Evolutionary conservation across 2,113 vertebrate genomes (phyloP), one percentile per base, ranked within the genome.

Genomic region (Myiagra hebetior): DNA sequence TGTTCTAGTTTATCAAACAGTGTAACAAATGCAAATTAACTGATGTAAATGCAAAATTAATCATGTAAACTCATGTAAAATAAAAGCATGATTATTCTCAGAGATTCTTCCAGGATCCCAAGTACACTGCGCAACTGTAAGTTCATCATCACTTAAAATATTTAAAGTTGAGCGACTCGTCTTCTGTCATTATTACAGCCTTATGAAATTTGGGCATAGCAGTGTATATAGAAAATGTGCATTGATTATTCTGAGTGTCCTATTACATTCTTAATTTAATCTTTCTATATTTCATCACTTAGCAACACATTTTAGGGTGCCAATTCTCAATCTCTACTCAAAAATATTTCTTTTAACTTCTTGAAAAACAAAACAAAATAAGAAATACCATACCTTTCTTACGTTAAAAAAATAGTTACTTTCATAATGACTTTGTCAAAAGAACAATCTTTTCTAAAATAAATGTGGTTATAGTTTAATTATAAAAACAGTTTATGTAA

Each of bases 401-500:
- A 42, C 3, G 23, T 41, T 41, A 65, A 74, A 65, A 50, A 77
- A 28, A 15, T 13, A 60, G 33, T 42, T 75, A 28, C 17, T 85
- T 80, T 68, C 47, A 33, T 74, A 55, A 62, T 30, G 26, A 85
- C 18, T 50, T 65, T 19, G 49, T 60, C n/a, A n/a, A n/a, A n/a
- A n/a, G n/a, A n/a, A n/a, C n/a, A n/a, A n/a, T 16, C 30, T 50
- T 53, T 79, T 79, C 50, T 55, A 84, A 95, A 95, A 57, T 76
- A 82, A 89, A 81, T 59, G 46, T 49, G 23, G 39, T 41, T 79
- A 27, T 10, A 85, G 31, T 90, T 86, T 37, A 91, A 78, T 91
- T 87, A 92, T 74, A 92, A 84, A 95, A 89, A 39, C 27, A 37
- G 23, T 70, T 95, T 93, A 93, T 81, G 52, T 68, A 88, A 93